Evolutionary conservation across 2,797 vertebrate species (phyloP), one percentile per base, ranked within the genome.

Genomic region (Hippocampus kuda): DNA sequence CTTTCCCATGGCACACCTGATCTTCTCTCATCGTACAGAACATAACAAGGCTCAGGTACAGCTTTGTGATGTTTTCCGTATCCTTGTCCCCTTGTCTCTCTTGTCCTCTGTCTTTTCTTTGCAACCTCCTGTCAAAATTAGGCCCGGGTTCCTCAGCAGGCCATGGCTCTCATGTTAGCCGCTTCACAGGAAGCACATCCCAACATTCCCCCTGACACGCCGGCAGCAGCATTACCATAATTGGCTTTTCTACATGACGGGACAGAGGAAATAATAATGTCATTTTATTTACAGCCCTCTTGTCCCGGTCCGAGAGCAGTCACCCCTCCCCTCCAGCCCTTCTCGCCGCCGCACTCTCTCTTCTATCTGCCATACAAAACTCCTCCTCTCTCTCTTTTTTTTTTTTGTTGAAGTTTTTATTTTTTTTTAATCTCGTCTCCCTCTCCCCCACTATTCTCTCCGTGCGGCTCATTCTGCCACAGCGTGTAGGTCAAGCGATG

Each of bases 211-310:
- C 94, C 92, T 94, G 94, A 95, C 94, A 94, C 93, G 93, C 93
- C 91, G 88, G 89, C 93, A 93, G 95, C 94, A 95, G 65, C 70
- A 71, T 71, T 98, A 97, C 94, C 96, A 98, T 99, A 99, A 99
- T 99, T 99, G 97, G 95, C 96, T 99, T 97, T 98, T 98, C 96
- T 96, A 97, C 96, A 98, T 97, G 96, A 98, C 94, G 93, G 95
- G 95, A 98, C 95, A 98, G 95, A 97, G 96, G 96, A 99, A 99
- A 99, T 98, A 99, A 99, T 98, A 98, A 98, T 98, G 96, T 98
- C 96, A 97, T 97, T 99, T 99, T 99, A 99, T 99, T 99, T 99
- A 98, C 97, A 98, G 94, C 93, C 94, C 85, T 86, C 87, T 87
- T 88, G 88, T 88, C 88, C 88, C 73, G 82, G 87, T 88, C 87